These are phyloP conservation scores for Pseudococcus viburni DNA, from an alignment of 2,888 invertebrate genomes.

Conservation along the genomic window DNA sequence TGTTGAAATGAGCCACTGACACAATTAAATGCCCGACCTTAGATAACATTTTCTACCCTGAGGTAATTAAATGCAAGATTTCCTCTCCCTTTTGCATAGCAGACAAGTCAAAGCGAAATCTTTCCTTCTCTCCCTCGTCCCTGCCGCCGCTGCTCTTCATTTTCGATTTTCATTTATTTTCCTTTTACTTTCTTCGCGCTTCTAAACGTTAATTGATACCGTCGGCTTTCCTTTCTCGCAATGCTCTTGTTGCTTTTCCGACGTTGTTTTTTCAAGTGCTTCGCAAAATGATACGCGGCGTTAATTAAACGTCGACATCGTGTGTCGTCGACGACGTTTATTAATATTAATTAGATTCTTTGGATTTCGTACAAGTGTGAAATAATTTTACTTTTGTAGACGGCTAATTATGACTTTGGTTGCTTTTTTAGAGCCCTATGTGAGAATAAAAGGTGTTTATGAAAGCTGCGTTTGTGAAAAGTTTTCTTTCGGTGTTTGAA, in stretches of 20 bases:
- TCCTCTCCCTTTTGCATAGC: conserved; percentile 61
- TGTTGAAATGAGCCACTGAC: conserved; percentile 66
- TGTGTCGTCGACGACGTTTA: not conserved
- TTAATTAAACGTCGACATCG: not conserved
- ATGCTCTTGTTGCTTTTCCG: conserved; percentile 52
- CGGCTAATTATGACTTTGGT: too few relatives aligned
- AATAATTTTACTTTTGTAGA: not conserved
- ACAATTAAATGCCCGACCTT: conserved; percentile 65
- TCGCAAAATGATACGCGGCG: not conserved
- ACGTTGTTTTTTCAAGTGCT: conserved; percentile 61
- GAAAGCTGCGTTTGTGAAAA: too few relatives aligned
- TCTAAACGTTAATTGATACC: conserved; percentile 62
- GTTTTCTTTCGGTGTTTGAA: too few relatives aligned
- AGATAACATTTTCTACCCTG: conserved; percentile 66
- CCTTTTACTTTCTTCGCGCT: conserved; percentile 64
- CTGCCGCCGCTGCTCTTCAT: conserved; percentile 38
- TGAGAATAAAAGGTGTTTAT: too few relatives aligned
- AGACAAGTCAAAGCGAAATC: conserved; percentile 66
- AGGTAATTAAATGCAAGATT: conserved; percentile 66
- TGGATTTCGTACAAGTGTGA: not conserved
- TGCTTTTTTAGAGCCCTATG: too few relatives aligned
- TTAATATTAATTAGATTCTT: not conserved
- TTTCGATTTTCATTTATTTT: conserved; percentile 66
- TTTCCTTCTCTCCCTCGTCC: conserved; percentile 51
- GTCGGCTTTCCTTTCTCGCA: conserved; percentile 60